Base-by-base conservation (phyloP, 2,113 vertebrate genomes). In the Prunella fulvescens region DNA sequence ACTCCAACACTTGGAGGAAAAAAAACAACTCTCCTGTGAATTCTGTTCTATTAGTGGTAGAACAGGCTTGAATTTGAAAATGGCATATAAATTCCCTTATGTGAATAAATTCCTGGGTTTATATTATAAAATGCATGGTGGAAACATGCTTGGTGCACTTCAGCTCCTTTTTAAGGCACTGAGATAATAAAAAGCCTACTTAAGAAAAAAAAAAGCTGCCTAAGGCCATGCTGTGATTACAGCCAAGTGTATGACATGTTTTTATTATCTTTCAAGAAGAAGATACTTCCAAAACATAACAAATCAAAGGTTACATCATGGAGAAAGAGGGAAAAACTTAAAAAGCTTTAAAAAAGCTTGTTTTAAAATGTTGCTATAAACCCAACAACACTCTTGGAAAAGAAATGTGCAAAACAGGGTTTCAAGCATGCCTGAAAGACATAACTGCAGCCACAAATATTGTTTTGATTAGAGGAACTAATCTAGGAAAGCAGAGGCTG, bases 221-320 rank as follows among this genome's bases (percentile, higher is more conserved):
- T 74, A 87, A 64, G 83, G 76, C 64, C 48, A 20, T 37, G 64
- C 72, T 92, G 64, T 62, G 47, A 14, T 58, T 81, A 62, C 58
- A 86, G 67, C 60, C 66, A 86, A 86, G 64, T 44, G 48, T 40
- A 88, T 22, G 29, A 60, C 35, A 84, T 53, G 53, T 14, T 64
- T 92, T 83, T 67, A 39, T 51, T 57, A 80, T 72, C 64, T 69
- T 48, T 81, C 82, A 89, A 88, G 45, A 82, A 62, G 31, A 86
- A 86, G 60, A 50, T 19, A 39, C 56, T 95, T 92, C 90, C 66
- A 94, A 95, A 93, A 54, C 57, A 39, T 9, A 85, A 60, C 51
- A 86, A 79, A 94, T 74, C 71, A 95, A 89, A 87, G n/a, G 39
- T 92, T 81, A 82, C 35, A 37, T 94, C 51, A 78, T 20, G 51